phyloP scores from a whole-genome alignment of 2,797 vertebrate genomes.

The Stomatorhinus walkeri region DNA sequence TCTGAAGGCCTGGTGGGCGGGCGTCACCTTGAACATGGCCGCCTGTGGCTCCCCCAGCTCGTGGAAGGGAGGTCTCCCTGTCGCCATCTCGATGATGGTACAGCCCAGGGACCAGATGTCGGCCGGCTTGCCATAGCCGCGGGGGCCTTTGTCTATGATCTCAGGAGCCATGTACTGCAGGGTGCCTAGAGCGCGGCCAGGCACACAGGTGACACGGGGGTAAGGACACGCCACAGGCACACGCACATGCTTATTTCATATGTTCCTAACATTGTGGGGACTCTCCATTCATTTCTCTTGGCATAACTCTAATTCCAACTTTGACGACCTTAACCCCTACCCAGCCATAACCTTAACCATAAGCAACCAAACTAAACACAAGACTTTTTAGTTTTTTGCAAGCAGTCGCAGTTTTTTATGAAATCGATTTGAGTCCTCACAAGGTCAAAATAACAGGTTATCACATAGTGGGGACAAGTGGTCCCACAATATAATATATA shows the following conservation, averaged over 20 bases:
- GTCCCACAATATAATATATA: background rate
- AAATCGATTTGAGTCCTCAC: background rate
- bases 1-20: background rate
- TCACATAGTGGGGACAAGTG: background rate
- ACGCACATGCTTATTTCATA: background rate
- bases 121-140: constrained; percentile 92
- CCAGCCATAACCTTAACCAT: background rate
- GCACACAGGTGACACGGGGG: background rate
- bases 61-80: constrained; percentile 92
- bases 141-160: constrained; percentile 94
- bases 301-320: background rate
- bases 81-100: constrained; percentile 98
- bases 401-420: background rate
- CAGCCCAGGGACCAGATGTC: constrained; percentile 98
- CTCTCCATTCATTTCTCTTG: background rate
- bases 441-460: background rate
- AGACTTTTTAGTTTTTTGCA: background rate
- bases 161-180: constrained; percentile 98
- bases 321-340: background rate
- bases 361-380: background rate
- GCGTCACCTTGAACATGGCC: constrained; percentile 97
- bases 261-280: background rate
- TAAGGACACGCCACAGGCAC: background rate
- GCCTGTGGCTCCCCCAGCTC: constrained; percentile 95
- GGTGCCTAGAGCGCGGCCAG: constrained; percentile 64